Evolutionary conservation across 1,140 invertebrate genomes (phyloP).

Genomic region (Zaprionus ornatus): DNA sequence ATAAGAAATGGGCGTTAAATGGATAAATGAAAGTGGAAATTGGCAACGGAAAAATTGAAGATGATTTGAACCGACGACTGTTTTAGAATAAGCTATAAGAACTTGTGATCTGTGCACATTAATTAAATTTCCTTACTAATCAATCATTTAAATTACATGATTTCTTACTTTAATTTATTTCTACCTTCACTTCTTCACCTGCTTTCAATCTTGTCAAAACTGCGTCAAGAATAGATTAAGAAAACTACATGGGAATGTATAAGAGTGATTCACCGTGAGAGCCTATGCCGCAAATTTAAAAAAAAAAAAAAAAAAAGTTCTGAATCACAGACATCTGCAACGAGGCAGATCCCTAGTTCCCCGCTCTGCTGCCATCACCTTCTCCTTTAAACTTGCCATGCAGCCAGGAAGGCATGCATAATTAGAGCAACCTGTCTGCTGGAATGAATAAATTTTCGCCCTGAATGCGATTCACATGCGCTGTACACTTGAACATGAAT

Average conservation of each 20-base stretch:
- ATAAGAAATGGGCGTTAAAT: background rate
- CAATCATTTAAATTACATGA: background rate
- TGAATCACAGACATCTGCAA: background rate
- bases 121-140: background rate
- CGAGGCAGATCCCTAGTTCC: background rate
- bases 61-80: background rate
- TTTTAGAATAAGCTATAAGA: background rate
- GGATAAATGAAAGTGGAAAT: background rate
- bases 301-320: background rate
- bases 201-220: too few relatives aligned
- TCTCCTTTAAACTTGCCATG: background rate
- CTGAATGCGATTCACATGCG: slow-evolving; percentile 44
- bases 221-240: background rate
- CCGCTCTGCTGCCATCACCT: background rate
- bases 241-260: background rate
- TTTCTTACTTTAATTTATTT: too few relatives aligned
- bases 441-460: slow-evolving; percentile 69
- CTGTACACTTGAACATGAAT: slow-evolving; percentile 48
- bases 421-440: slow-evolving; percentile 68
- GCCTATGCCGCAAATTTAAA: background rate
- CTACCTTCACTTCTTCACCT: too few relatives aligned
- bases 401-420: slow-evolving; percentile 47
- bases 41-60: background rate
- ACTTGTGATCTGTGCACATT: background rate
- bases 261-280: background rate